Percentiles rank a stretch among this genome's conserved stretches.
phyloP scores from a whole-genome alignment of 2,113 vertebrate species.

The Cyrtonyx montezumae region DNA sequence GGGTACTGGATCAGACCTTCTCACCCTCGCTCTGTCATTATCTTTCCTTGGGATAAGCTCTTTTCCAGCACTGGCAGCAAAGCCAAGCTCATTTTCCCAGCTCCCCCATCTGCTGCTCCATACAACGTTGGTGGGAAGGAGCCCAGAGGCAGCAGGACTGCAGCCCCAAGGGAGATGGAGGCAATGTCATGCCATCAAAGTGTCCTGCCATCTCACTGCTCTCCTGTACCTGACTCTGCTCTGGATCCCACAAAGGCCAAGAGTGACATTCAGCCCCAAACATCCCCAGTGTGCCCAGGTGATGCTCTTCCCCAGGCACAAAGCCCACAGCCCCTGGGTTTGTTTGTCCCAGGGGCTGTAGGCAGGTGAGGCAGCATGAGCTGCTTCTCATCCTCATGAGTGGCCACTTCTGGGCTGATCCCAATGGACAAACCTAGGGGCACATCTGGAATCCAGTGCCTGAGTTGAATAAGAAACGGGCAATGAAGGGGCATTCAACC shows the following conservation, averaged over 20 bases:
- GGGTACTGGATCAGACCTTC: conserved; percentile 57
- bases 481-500: background rate
- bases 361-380: background rate
- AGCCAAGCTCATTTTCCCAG: background rate
- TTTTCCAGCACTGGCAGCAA: background rate
- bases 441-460: background rate
- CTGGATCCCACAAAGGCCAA: background rate
- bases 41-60: conserved; percentile 4
- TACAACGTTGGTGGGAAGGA: background rate
- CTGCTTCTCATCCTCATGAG: rapidly evolving
- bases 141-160: background rate
- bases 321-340: background rate
- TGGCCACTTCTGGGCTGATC: background rate
- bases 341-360: background rate
- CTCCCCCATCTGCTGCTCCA: background rate
- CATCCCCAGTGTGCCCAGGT: rapidly evolving
- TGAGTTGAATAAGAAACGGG: background rate
- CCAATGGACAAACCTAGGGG: background rate
- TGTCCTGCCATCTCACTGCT: background rate
- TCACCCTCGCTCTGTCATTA: background rate
- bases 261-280: rapidly evolving
- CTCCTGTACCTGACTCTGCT: background rate
- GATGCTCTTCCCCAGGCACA: background rate
- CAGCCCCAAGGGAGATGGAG: background rate
- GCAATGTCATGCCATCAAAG: background rate